Percentiles rank a stretch among this genome's conserved stretches.
Conservation (phyloP, 2,797 vertebrate genomes). For the Coccyzus lansbergi region DNA sequence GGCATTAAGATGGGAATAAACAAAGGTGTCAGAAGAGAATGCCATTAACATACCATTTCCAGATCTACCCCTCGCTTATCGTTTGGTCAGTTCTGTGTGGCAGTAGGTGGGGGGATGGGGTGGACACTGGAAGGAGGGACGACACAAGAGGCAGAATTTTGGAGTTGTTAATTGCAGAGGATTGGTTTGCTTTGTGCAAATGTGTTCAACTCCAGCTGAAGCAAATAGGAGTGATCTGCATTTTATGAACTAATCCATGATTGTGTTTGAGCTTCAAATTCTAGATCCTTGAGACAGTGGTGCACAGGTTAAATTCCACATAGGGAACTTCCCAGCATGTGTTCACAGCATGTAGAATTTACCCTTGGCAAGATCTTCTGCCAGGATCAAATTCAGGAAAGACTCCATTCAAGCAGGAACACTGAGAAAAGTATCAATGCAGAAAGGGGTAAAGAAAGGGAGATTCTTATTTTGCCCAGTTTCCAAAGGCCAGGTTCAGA, state of each 20-base stretch:
- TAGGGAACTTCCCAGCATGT: neutral
- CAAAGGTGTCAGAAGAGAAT: conserved; percentile 28
- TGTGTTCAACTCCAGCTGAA: neutral
- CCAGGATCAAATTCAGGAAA: neutral
- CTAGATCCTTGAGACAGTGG: neutral
- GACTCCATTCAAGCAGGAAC: neutral
- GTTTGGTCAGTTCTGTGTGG: neutral
- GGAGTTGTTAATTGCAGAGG: neutral
- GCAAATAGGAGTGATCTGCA: neutral
- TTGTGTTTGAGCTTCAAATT: neutral
- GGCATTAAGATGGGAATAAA: conserved; percentile 2
- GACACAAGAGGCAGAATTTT: neutral
- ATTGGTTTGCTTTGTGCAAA: neutral
- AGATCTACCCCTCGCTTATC: neutral
- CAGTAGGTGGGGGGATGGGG: neutral
- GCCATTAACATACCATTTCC: neutral
- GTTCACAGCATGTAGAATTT: neutral
- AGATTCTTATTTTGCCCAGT: neutral
- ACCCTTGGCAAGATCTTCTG: neutral
- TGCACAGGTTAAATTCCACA: neutral
- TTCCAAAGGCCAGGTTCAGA: neutral
- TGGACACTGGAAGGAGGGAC: neutral
- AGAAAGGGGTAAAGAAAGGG: neutral
- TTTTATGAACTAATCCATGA: neutral
- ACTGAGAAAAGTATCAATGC: neutral